These are phyloP conservation scores for Crax fasciolata DNA, from an alignment of 2,797 vertebrate genomes.

Conservation along the genomic window DNA sequence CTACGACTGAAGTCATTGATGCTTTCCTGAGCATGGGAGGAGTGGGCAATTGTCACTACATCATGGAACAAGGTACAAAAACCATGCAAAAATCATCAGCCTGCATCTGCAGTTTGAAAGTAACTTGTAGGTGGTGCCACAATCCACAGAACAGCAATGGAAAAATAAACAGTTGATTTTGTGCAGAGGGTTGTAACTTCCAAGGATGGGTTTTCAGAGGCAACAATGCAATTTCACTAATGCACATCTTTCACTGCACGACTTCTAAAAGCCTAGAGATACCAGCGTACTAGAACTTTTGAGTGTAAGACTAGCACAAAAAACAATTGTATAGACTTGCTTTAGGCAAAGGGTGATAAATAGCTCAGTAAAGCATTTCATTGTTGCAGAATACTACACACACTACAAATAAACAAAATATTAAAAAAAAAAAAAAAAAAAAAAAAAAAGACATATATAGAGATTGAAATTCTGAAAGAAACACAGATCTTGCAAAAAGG, in stretches of 20 bases:
- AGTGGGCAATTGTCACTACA: fast-evolving
- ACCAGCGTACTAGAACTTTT: neutral
- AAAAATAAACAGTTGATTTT: neutral
- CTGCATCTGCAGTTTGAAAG: neutral
- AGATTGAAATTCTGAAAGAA: constrained; percentile 58
- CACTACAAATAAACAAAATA: neutral
- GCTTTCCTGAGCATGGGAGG: neutral
- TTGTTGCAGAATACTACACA: constrained; percentile 13
- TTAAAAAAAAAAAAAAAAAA: no score
- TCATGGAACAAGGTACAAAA: neutral
- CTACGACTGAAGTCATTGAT: neutral
- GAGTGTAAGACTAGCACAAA: neutral
- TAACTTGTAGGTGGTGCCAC: constrained; percentile 24
- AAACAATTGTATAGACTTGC: constrained; percentile 19
- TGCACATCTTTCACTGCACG: neutral
- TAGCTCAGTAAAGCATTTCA: constrained; percentile 1
- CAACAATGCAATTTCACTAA: neutral
- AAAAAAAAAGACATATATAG: no score
- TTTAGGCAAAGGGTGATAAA: constrained; percentile 38
- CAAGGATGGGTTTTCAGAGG: neutral
- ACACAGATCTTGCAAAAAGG: neutral
- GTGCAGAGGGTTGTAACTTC: neutral
- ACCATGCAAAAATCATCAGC: neutral
- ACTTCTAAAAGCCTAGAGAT: neutral
- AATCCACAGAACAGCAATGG: neutral